Base-by-base conservation (phyloP, 1,140 invertebrate species). In the Saccostrea cuccullata region DNA sequence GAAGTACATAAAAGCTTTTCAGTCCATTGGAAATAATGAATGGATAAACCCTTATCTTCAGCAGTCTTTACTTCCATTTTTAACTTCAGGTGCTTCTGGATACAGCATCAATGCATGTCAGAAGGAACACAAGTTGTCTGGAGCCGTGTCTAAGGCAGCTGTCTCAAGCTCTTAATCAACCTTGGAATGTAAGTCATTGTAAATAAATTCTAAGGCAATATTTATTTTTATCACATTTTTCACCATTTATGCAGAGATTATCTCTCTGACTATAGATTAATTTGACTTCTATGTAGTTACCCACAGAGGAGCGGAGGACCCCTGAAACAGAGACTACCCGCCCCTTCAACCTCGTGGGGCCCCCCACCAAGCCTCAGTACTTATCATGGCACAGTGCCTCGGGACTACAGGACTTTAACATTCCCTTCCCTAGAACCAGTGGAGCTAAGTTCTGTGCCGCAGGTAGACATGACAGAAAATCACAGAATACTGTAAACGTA, bases 401-500 rank as follows among this genome's bases (percentile, higher is more conserved):
- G 17, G 40, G 20, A 1, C n/a, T 40, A 70, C 94, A 94, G 84
- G 96, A 96, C 91, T 92, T 97, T n/a, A 98, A 97, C 91, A 97
- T 99, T 90, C 98, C 98, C 0, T 99, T 98, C 95, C 98, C 98
- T 0, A 96, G 98, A 86, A 99, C 98, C 0, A 98, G 98, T 17
- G 98, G 98, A 6, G 98, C 98, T 0, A 97, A 97, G 93, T 99
- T 99, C 96, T 98, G 97, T 95, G 97, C 97, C 64, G 97, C 91
- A 84, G 93, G 93, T 94, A 88, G 82, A 64, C 6, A 64, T 17
- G 17, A 20, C 58, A 13, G 30, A 0, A 64, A 1, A 64, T 17
- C 2, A 20, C 58, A 13, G 30, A 0, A 36, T 36, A 36, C 30
- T 36, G 30, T 36, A 36, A 36, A 36, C 30, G 30, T 36, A 36